Base-by-base conservation (phyloP, 2,888 invertebrate species). In the Drosophila subquinaria region DNA sequence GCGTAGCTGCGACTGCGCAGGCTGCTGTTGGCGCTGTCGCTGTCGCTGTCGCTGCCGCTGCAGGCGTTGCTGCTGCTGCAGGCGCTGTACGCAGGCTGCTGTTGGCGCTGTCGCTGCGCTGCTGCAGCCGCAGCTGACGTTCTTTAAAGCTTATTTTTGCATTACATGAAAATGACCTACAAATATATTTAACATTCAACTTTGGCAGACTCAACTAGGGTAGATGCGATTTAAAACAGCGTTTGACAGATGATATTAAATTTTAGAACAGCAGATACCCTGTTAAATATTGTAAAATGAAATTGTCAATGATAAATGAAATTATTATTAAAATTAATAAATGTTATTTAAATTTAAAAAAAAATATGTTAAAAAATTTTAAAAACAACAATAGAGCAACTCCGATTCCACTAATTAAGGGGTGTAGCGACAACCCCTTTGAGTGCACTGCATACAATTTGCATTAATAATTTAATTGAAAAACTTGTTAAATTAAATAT, bases 401-500 rank as follows among this genome's bases (percentile, higher is more conserved):
- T 30, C 8, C 30, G 30, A 8, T 8, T 8, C 9, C 30, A 30
- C 30, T 30, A 30, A 30, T 30, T 30, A 30, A 30, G 3, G 33
- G 50, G 52, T 38, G 15, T 53, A 15, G n/a, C 17, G 33, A 35
- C 36, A 52, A 27, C 27, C 38, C 52, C 38, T 10, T 38, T 23
- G 38, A 53, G 38, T 53, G 33, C 42, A 9, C 40, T 20, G 53
- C 11, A 15, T 8, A 60, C 73, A 80, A 84, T 80, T 82, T 82
- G 82, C 82, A 85, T 82, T 73, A 81, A 64, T 81, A 82, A 84
- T 82, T 88, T 73, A 85, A 88, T 88, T 85, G 79, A 75, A 85
- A 75, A 88, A 85, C 85, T 82, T 87, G 82, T 77, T 82, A 81
- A 81, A 88, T 87, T 70, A 84, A 82, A 88, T 85, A 85, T 85